phyloP scores from a whole-genome alignment of 2,797 vertebrate genomes.

The Gastrophryne carolinensis region DNA sequence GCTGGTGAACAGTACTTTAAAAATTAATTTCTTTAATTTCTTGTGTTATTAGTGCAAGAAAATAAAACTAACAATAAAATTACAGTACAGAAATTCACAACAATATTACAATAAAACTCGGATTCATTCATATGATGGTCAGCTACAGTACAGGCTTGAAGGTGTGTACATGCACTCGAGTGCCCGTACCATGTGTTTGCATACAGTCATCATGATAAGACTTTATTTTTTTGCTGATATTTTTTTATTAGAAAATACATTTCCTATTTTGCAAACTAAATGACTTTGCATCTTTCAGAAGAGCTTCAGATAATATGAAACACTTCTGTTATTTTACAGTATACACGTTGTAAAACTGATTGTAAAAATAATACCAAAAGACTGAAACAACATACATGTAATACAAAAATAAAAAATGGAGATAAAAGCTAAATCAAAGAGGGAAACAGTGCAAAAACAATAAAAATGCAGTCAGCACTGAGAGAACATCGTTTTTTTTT shows the following conservation, averaged over 20 bases:
- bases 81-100: conserved; percentile 74
- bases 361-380: conserved; percentile 68
- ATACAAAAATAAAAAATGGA: conserved; percentile 57
- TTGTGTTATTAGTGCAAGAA: conserved; percentile 74
- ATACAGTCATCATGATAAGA: conserved; percentile 74
- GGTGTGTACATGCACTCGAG: conserved; percentile 91
- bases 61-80: conserved; percentile 76
- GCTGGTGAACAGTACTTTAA: conserved; percentile 84
- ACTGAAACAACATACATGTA: conserved; percentile 61
- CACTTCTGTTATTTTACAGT: conserved; percentile 59
- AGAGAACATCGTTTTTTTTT: conserved; percentile 55
- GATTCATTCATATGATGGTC: conserved; percentile 67
- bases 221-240: conserved; percentile 65
- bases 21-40: conserved; percentile 69
- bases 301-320: conserved; percentile 65
- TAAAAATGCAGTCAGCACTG: conserved; percentile 68
- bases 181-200: conserved; percentile 82
- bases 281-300: conserved; percentile 66
- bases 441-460: conserved; percentile 70
- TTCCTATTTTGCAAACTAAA: conserved; percentile 61
- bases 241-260: conserved; percentile 63
- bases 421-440: not conserved
- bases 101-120: conserved; percentile 67
- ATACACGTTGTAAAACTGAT: conserved; percentile 60
- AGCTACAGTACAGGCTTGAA: conserved; percentile 68